Conservation (phyloP, 2,888 invertebrate species). For the Polyommatus iphigenia region DNA sequence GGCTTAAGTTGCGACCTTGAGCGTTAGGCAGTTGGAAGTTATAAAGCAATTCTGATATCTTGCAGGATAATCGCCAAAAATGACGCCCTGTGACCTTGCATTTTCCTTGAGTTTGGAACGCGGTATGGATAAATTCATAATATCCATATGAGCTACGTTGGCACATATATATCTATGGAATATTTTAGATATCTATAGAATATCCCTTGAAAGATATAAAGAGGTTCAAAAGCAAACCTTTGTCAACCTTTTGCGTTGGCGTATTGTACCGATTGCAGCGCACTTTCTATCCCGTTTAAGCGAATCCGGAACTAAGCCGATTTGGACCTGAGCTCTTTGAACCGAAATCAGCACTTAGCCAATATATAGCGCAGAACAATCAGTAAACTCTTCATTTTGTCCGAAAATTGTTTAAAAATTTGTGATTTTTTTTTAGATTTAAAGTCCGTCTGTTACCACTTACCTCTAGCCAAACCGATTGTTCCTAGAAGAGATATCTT, state of each 20-base stretch:
- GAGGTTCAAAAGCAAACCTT: neutral
- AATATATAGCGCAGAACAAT: neutral
- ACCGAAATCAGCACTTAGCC: neutral
- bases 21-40: neutral
- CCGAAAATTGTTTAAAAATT: no score
- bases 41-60: neutral
- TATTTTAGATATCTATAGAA: neutral
- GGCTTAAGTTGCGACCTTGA: neutral
- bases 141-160: no score
- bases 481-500: no score
- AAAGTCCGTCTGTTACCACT: no score
- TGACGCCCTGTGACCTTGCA: neutral
- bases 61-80: neutral
- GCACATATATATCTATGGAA: no score
- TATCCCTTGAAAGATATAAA: neutral
- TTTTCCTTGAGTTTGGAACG: neutral
- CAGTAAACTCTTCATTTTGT: neutral
- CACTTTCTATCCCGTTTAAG: constrained; percentile 1
- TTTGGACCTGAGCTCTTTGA: neutral
- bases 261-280: neutral
- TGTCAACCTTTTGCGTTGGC: constrained; percentile 11
- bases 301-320: constrained; percentile 3
- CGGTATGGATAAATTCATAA: neutral
- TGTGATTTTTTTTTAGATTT: no score
- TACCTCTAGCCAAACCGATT: no score